These are phyloP conservation scores for Dione vanillae DNA, from an alignment of 2,888 invertebrate species.

Conservation along the genomic window DNA sequence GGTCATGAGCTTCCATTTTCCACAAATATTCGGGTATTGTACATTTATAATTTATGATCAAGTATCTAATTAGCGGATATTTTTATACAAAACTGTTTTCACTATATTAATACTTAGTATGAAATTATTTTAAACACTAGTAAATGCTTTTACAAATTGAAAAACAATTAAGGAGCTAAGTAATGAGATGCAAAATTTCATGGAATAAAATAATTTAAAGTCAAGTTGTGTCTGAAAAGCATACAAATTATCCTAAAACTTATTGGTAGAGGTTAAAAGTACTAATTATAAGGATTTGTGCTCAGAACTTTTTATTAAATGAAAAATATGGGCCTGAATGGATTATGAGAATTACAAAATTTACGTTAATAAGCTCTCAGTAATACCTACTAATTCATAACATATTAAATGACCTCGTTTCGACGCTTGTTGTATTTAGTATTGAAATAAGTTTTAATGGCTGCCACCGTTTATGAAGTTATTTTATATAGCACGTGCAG, in stretches of 20 bases:
- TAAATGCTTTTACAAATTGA: too few species aligned
- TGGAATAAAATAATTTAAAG: too few species aligned
- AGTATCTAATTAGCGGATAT: too few species aligned
- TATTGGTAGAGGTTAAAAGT: background rate
- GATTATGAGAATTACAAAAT: background rate
- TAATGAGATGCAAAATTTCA: too few species aligned
- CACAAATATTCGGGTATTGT: background rate
- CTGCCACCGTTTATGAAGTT: conserved; percentile 57
- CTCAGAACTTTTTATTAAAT: background rate
- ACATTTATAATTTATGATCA: too few species aligned
- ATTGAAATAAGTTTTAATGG: conserved; percentile 69
- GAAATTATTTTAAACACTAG: too few species aligned
- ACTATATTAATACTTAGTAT: too few species aligned
- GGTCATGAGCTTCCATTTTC: background rate
- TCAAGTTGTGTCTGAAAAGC: background rate
- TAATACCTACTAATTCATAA: conserved; percentile 2
- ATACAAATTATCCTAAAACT: background rate
- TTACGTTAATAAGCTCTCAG: background rate
- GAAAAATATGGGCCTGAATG: background rate
- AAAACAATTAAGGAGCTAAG: too few species aligned
- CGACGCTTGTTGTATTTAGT: conserved; percentile 39
- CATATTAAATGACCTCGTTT: conserved; percentile 12
- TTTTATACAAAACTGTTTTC: too few species aligned
- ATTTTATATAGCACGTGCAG: conserved; percentile 25
- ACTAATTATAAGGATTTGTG: background rate